Percentiles rank a stretch among this genome's conserved stretches.
phyloP scores from a whole-genome alignment of 2,113 vertebrate genomes.

The Sminthopsis crassicaudata region DNA sequence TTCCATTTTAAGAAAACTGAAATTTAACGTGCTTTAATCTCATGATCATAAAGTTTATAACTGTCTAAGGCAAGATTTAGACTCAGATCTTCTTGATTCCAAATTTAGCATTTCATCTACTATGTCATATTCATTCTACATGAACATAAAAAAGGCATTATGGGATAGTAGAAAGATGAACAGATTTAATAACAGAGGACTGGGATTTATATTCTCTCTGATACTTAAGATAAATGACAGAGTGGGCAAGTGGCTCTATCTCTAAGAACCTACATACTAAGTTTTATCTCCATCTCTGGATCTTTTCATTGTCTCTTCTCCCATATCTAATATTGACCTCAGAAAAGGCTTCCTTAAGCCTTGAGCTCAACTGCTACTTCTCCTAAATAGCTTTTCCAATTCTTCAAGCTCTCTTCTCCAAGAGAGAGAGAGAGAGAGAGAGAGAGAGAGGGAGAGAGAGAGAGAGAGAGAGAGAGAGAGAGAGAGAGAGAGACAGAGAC shows the following conservation, averaged over 20 bases:
- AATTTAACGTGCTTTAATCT: conserved; percentile 1
- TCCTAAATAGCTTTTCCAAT: neutral
- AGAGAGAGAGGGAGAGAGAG: too few relatives aligned
- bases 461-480: too few relatives aligned
- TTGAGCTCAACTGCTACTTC: neutral
- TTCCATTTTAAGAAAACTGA: conserved; percentile 39
- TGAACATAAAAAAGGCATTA: neutral
- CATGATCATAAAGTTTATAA: neutral
- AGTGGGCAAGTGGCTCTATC: neutral
- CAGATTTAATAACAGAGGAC: neutral
- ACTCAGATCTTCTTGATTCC: neutral
- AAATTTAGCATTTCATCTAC: neutral
- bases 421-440: too few relatives aligned
- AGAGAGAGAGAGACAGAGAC: too few relatives aligned
- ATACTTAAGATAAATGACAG: neutral
- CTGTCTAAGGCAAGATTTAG: neutral
- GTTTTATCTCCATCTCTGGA: neutral
- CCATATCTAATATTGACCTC: neutral
- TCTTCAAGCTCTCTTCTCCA: neutral
- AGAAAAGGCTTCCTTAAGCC: neutral
- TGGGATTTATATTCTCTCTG: neutral
- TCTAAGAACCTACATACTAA: neutral
- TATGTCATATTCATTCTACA: neutral
- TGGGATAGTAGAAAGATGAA: neutral
- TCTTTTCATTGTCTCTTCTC: neutral